phyloP scores from a whole-genome alignment of 2,888 invertebrate genomes.

The Tachina fera region DNA sequence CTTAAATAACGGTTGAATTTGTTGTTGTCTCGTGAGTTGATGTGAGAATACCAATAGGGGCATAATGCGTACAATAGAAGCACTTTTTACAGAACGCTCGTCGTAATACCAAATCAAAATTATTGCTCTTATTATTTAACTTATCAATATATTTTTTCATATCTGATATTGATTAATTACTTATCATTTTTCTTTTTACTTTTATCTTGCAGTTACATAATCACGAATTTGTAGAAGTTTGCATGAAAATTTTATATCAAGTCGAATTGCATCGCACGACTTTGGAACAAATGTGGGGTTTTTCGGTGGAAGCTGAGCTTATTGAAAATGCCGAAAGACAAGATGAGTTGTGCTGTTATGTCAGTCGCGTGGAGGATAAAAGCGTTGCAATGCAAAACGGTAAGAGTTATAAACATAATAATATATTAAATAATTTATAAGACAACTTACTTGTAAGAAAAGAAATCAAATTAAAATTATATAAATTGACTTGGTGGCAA shows the following conservation, averaged over 20 bases:
- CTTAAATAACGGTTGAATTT: no score
- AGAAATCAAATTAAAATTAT: not conserved
- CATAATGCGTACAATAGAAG: no score
- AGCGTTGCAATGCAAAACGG: conserved; percentile 98
- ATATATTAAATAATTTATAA: not conserved
- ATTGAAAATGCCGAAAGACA: conserved; percentile 98
- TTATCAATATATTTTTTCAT: not conserved
- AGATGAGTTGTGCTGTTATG: conserved; percentile 98
- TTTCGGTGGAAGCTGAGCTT: conserved; percentile 98
- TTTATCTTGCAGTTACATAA: conserved; percentile 89
- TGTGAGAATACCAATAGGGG: no score
- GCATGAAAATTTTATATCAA: conserved; percentile 98
- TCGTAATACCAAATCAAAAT: no score
- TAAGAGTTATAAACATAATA: conserved; percentile 83
- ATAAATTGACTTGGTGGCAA: no score
- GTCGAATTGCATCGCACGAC: conserved; percentile 95
- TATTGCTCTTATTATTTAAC: not conserved
- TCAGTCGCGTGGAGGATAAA: conserved; percentile 97
- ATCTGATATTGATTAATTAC: not conserved
- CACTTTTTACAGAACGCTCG: no score
- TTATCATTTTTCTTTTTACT: conserved; percentile 55
- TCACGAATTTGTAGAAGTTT: conserved; percentile 97
- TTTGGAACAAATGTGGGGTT: conserved; percentile 98
- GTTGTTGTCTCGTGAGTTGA: no score
- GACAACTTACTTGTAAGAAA: not conserved